Evolutionary conservation across 2,797 vertebrate species (phyloP), one percentile per base, ranked within the genome.

Genomic region (Mallotus villosus): DNA sequence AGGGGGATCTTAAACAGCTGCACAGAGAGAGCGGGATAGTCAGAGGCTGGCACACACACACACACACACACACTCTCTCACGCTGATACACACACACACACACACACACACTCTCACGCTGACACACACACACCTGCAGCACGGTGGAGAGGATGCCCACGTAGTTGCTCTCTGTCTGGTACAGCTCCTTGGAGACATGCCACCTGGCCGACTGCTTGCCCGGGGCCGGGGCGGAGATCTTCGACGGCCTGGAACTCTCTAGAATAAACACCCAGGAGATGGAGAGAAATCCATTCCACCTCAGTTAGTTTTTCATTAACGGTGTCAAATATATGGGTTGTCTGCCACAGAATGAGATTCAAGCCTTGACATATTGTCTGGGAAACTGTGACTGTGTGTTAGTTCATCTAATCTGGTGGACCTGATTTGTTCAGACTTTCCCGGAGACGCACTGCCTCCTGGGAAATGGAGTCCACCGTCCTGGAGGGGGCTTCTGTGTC

Each of bases 111-210:
- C 58, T 2, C 21, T 2, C 21, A 21, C 58, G 25, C 21, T 58
- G 34, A 16, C 69, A 51, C 0, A 14, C 34, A 64, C 49, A 58
- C 41, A 74, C 96, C 95, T 98, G 94, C 82, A 98, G 92, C 72
- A 99, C 92, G 55, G 97, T 99, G 76, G 92, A 94, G 74, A 99
- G 87, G 88, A 99, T 99, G 87, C 96, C 95, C 71, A 99, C 97
- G 0, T 99, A 99, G 92, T 99, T 99, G 90, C 95, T 98, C 89
- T 99, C 98, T 0, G 97, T 99, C 87, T 99, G 98, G 93, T 98
- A 98, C 59, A 99, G 92, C 81, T 99, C 98, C 89, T 97, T 99
- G 79, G 97, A 97, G 86, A 99, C 97, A 85, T 99, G 98, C 97
- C 97, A 99, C 73, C 98, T 92, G 46, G 98, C 97, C 27, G 98